Percentiles rank a stretch among this genome's conserved stretches.
These are phyloP conservation scores for Zophobas atratus DNA, from an alignment of 1,140 invertebrate species.

Conservation along the genomic window DNA sequence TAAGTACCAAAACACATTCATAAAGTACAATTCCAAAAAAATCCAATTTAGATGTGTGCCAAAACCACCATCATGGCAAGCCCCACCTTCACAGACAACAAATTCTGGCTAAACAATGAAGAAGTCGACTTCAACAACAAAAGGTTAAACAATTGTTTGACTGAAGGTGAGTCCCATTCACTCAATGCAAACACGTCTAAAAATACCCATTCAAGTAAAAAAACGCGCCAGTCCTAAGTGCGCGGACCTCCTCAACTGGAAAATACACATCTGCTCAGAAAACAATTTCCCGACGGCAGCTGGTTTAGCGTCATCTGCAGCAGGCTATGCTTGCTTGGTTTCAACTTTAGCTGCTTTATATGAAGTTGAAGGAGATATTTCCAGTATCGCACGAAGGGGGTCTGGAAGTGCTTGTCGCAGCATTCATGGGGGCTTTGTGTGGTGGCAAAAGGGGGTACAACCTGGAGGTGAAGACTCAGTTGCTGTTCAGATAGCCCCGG, in stretches of 20 bases:
- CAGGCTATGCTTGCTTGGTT: slow-evolving; percentile 95
- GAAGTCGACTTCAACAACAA: slow-evolving; percentile 82
- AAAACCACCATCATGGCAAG: slow-evolving; percentile 89
- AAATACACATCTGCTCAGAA: slow-evolving; percentile 90
- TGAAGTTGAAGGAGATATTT: slow-evolving; percentile 85
- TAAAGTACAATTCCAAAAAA: slow-evolving; percentile 6
- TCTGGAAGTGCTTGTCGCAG: slow-evolving; percentile 98
- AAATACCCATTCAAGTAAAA: slow-evolving; percentile 60
- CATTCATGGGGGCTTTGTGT: slow-evolving; percentile 93
- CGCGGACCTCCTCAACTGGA: slow-evolving; percentile 74
- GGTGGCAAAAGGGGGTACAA: slow-evolving; percentile 84
- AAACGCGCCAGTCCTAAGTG: slow-evolving; percentile 53
- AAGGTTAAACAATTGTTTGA: slow-evolving; percentile 85
- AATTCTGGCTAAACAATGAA: slow-evolving; percentile 92
- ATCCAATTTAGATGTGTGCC: slow-evolving; percentile 81
- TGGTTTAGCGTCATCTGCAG: slow-evolving; percentile 97
- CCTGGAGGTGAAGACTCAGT: slow-evolving; percentile 87
- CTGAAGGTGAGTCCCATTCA: slow-evolving; percentile 74
- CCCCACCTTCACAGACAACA: slow-evolving; percentile 81
- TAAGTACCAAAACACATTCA: slow-evolving; percentile 68
- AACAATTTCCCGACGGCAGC: slow-evolving; percentile 99
- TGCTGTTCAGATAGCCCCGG: slow-evolving; percentile 81
- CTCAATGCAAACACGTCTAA: background rate
- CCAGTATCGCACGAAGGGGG: slow-evolving; percentile 87
- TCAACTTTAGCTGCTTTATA: slow-evolving; percentile 83